Base-by-base conservation (phyloP, 2,113 vertebrate genomes). In the Sinocyclocheilus anshuiensis region DNA sequence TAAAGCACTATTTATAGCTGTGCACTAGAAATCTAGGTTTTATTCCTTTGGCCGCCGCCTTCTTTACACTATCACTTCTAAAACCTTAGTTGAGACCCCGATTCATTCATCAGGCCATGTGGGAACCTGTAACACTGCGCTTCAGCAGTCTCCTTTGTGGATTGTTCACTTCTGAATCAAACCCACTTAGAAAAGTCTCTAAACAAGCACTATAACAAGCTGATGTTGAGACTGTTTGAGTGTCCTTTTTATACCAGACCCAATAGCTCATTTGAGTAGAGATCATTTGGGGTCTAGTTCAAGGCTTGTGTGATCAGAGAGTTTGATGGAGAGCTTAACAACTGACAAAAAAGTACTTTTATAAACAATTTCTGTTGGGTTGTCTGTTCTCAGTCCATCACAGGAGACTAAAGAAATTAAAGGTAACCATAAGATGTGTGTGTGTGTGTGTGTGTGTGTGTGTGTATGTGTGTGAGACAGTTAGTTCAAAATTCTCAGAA, bases 131-230 rank as follows among this genome's bases (percentile, higher is more conserved):
- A 33, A 77, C n/a, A 55, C 15, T 77, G 29, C 5, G 11, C 76
- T 78, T 69, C 15, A 18, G 11, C 16, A 22, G 76, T 78, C 76
- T 78, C 50, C 16, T 78, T 57, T 78, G 26, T 8, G 7, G 65
- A 22, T 18, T 33, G 76, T 57, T 57, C 24, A 77, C 15, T 77
- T 77, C 48, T 77, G 48, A 77, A 29, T 77, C 15, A 77, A 77
- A 53, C 53, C 26, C 76, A 78, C 29, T 78, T 22, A 78, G 4
- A 78, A 78, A 57, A 78, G 9, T 36, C 76, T 45, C 42, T 50
- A 78, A 4, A 77, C 24, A 55, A 50, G 48, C 16, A 29, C 15
- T 77, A 26, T 26, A 77, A 48, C 13, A 26, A 77, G 45, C 74
- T 50, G 13, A 77, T 77, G 6, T 50, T 53, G 67, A 71, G 20